Percentiles rank a stretch among this genome's conserved stretches.
Conservation (phyloP, 2,113 vertebrate species). For the Stigmatopora argus region DNA sequence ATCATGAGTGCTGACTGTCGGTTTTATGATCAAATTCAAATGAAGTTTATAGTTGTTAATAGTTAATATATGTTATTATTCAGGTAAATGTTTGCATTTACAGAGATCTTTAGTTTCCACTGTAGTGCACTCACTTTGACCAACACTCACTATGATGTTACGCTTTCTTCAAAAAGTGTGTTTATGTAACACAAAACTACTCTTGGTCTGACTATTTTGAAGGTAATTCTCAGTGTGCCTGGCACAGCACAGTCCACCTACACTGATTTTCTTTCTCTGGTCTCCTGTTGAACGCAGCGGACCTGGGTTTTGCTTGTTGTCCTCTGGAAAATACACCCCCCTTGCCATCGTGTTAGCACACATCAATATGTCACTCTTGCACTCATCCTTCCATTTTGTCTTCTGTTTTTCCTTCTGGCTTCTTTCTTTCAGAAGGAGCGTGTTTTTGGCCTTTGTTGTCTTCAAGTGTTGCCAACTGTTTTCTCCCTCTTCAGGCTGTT, state of each 20-base stretch:
- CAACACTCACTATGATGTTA: not conserved
- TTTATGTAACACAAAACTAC: not conserved
- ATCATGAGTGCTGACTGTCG: no score
- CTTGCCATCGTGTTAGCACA: slow-evolving; percentile 26
- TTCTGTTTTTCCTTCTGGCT: slow-evolving; percentile 26
- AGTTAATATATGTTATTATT: no score
- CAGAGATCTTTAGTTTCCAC: not conserved
- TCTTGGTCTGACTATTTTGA: not conserved
- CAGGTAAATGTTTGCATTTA: no score
- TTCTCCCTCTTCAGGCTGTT: slow-evolving; percentile 22
- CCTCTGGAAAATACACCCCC: slow-evolving; percentile 25
- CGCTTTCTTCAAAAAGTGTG: not conserved
- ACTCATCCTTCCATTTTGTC: not conserved
- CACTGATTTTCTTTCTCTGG: slow-evolving; percentile 8
- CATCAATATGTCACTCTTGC: slow-evolving; percentile 18
- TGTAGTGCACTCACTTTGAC: not conserved
- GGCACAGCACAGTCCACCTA: not conserved
- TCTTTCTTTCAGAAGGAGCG: slow-evolving; percentile 9
- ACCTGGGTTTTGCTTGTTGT: slow-evolving; percentile 25
- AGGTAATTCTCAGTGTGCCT: not conserved
- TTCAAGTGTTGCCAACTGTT: slow-evolving; percentile 38
- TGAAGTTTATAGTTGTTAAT: no score
- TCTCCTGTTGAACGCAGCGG: slow-evolving; percentile 27
- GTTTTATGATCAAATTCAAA: no score
- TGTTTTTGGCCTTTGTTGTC: slow-evolving; percentile 38